Conservation (phyloP, 2,888 invertebrate species). For the Cryptocheilus praepositus region DNA sequence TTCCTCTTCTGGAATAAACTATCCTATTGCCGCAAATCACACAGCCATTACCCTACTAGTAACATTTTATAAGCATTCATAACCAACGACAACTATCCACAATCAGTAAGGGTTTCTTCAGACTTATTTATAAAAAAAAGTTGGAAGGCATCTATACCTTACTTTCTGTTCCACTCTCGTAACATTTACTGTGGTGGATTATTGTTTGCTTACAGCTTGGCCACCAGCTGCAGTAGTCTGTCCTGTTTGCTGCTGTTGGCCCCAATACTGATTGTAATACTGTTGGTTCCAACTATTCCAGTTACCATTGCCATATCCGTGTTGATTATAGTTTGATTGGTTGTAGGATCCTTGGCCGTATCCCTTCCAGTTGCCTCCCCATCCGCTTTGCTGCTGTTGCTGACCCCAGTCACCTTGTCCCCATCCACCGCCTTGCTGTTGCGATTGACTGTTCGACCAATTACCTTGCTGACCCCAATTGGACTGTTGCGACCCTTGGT, state of each 20-base stretch:
- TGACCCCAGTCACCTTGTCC: constrained; percentile 57
- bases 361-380: constrained; percentile 64
- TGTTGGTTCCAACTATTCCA: constrained; percentile 71
- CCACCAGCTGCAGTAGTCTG: constrained; percentile 64
- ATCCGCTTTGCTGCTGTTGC: constrained; percentile 47
- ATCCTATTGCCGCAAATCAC: no score
- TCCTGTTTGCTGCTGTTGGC: constrained; percentile 65
- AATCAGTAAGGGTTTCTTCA: neutral
- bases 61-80: constrained; percentile 5
- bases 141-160: constrained; percentile 54
- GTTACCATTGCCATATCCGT: constrained; percentile 70
- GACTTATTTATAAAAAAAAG: constrained; percentile 20
- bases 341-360: constrained; percentile 62
- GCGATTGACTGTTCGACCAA: constrained; percentile 56
- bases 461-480: constrained; percentile 51
- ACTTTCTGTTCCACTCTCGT: constrained; percentile 65
- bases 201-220: constrained; percentile 71
- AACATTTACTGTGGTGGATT: constrained; percentile 62
- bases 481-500: constrained; percentile 59
- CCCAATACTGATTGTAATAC: constrained; percentile 74
- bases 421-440: constrained; percentile 42
- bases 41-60: constrained; percentile 7
- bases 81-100: neutral
- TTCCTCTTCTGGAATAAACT: no score
- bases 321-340: constrained; percentile 56